Evolutionary conservation across 1,140 invertebrate genomes (phyloP).

Genomic region (Drosophila baimaii): DNA sequence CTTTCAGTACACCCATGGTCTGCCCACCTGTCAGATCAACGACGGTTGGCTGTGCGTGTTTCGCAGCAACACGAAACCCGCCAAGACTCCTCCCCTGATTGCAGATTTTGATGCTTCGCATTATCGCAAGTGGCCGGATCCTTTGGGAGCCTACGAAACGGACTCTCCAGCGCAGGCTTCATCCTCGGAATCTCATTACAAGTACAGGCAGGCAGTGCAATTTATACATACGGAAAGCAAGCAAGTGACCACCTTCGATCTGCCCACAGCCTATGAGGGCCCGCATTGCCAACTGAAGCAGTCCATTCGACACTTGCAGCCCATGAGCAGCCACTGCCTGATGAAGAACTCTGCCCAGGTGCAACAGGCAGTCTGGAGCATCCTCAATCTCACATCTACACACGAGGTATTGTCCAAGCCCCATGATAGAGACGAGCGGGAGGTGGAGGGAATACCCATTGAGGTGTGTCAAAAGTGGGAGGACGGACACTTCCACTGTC

Average conservation of each 20-base stretch:
- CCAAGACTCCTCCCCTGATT: not conserved
- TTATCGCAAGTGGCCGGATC: slow-evolving; percentile 62
- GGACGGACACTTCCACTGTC: slow-evolving; percentile 7
- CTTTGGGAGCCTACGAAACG: slow-evolving; percentile 30
- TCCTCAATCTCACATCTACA: slow-evolving; percentile 56
- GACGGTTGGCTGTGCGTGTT: slow-evolving; percentile 81
- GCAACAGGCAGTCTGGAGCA: slow-evolving; percentile 30
- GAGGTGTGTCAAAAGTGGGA: slow-evolving; percentile 44
- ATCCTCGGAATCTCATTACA: slow-evolving; percentile 40
- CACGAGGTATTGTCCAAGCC: slow-evolving; percentile 48
- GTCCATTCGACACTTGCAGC: slow-evolving; percentile 60
- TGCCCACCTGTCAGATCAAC: slow-evolving; percentile 70
- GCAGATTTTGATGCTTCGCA: slow-evolving; percentile 46
- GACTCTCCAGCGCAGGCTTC: not conserved
- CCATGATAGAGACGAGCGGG: slow-evolving; percentile 47
- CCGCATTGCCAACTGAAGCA: slow-evolving; percentile 61
- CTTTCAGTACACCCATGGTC: slow-evolving; percentile 71
- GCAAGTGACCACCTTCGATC: slow-evolving; percentile 47
- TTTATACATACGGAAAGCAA: slow-evolving; percentile 56
- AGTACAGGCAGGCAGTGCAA: slow-evolving; percentile 59
- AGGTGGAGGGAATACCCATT: slow-evolving; percentile 21
- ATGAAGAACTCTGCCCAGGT: slow-evolving; percentile 33
- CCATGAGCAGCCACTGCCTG: slow-evolving; percentile 48
- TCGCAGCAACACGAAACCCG: slow-evolving; percentile 62
- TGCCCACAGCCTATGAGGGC: slow-evolving; percentile 58